Evolutionary conservation across 2,113 vertebrate genomes (phyloP).

Genomic region (Pygoscelis adeliae): DNA sequence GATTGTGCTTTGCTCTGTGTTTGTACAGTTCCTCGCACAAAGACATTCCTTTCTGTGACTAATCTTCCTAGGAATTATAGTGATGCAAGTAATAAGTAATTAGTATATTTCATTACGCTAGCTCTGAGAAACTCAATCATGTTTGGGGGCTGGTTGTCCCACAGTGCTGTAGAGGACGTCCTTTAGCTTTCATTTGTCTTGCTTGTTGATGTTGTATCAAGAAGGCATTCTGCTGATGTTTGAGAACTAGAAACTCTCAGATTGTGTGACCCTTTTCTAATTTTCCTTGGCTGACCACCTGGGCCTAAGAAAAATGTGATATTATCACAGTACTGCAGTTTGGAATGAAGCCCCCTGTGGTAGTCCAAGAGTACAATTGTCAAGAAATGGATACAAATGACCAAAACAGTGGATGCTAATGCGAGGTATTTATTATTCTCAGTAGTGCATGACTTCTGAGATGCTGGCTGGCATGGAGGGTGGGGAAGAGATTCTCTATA

Average conservation of each 20-base stretch:
- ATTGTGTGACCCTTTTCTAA: background rate
- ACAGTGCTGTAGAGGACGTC: background rate
- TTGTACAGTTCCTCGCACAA: conserved; percentile 40
- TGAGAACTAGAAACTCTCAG: background rate
- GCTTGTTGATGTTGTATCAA: background rate
- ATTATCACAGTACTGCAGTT: background rate
- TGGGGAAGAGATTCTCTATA: background rate
- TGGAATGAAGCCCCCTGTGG: background rate
- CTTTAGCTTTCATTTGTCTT: background rate
- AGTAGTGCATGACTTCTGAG: background rate
- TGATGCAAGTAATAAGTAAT: conserved; percentile 61
- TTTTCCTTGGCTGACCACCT: background rate
- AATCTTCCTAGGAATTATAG: conserved; percentile 63
- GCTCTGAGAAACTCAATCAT: background rate
- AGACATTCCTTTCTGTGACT: conserved; percentile 66
- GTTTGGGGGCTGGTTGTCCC: background rate
- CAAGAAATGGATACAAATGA: background rate
- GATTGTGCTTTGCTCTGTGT: background rate
- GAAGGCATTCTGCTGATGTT: background rate
- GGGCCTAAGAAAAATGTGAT: background rate
- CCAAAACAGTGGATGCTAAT: background rate
- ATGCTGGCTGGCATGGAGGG: background rate
- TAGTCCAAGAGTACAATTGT: background rate
- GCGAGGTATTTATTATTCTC: background rate
- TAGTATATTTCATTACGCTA: conserved; percentile 29